These are phyloP conservation scores for Darevskia mixta DNA, from an alignment of 2,797 vertebrate genomes.

Conservation along the genomic window DNA sequence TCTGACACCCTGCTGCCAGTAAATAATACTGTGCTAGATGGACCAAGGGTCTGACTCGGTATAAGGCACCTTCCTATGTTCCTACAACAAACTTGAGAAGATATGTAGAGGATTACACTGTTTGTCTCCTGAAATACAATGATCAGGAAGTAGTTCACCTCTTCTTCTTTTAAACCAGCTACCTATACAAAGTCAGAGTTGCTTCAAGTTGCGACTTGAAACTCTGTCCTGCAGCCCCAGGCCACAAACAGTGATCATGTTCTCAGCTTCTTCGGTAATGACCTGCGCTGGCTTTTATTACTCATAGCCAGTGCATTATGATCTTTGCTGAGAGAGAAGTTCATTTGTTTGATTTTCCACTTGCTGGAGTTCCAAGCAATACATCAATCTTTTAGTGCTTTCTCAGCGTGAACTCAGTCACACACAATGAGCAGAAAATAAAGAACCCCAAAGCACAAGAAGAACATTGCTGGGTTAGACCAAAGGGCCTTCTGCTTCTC, in stretches of 20 bases:
- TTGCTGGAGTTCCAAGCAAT: slow-evolving; percentile 42
- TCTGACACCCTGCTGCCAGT: no score
- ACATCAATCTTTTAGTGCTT: slow-evolving; percentile 28
- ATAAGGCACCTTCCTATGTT: no score
- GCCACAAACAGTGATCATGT: slow-evolving; percentile 2
- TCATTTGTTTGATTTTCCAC: slow-evolving; percentile 43
- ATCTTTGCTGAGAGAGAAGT: slow-evolving; percentile 35
- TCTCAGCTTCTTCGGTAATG: slow-evolving; percentile 28
- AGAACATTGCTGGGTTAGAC: not conserved
- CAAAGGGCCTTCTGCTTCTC: not conserved
- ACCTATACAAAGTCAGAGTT: not conserved
- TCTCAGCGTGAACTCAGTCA: slow-evolving; percentile 23
- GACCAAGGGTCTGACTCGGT: no score
- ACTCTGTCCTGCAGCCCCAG: slow-evolving; percentile 15
- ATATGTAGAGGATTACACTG: not conserved
- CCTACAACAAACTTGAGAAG: not conserved
- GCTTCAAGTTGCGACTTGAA: slow-evolving; percentile 20
- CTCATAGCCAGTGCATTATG: slow-evolving; percentile 29
- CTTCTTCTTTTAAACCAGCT: not conserved
- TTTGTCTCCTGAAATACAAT: not conserved
- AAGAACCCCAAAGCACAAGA: not conserved
- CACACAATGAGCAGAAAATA: slow-evolving; percentile 18
- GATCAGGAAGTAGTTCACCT: slow-evolving; percentile 1
- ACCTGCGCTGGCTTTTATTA: slow-evolving; percentile 25
- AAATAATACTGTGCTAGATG: no score